These are phyloP conservation scores for Caenorhabditis becei DNA, from an alignment of 2,888 invertebrate genomes.

Conservation along the genomic window DNA sequence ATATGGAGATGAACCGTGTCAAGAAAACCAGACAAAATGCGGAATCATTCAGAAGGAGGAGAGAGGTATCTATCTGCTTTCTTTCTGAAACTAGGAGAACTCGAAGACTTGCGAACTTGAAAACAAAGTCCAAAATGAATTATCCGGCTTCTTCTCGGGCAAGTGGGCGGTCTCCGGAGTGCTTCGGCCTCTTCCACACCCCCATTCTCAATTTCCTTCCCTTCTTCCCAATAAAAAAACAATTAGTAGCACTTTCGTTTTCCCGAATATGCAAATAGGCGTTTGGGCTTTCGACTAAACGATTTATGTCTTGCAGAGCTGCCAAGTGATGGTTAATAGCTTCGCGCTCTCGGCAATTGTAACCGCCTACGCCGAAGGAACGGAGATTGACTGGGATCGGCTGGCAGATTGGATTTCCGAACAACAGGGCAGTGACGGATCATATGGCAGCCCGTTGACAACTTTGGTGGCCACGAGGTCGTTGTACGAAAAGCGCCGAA, in stretches of 20 bases:
- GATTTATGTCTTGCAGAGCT: constrained; percentile 68
- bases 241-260: constrained; percentile 29
- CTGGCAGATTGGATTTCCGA: constrained; percentile 80
- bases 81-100: background rate
- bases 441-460: constrained; percentile 75
- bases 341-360: constrained; percentile 70
- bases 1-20: constrained; percentile 28
- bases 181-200: background rate
- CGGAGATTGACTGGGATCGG: constrained; percentile 74
- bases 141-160: constrained; percentile 5
- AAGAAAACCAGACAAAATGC: constrained; percentile 23
- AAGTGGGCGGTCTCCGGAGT: background rate
- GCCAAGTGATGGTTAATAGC: constrained; percentile 71
- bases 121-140: constrained; percentile 36
- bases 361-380: constrained; percentile 61
- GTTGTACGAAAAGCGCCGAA: constrained; percentile 71
- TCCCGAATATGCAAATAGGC: constrained; percentile 1
- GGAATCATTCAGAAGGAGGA: constrained; percentile 39
- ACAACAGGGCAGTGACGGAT: constrained; percentile 72
- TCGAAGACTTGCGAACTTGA: constrained; percentile 4
- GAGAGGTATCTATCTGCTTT: constrained; percentile 31
- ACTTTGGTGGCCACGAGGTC: constrained; percentile 70
- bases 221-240: constrained; percentile 21
- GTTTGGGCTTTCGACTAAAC: background rate
- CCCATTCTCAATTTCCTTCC: background rate